These are phyloP conservation scores for Pedetes capensis DNA, from an alignment of 2,113 vertebrate species.

Conservation along the genomic window DNA sequence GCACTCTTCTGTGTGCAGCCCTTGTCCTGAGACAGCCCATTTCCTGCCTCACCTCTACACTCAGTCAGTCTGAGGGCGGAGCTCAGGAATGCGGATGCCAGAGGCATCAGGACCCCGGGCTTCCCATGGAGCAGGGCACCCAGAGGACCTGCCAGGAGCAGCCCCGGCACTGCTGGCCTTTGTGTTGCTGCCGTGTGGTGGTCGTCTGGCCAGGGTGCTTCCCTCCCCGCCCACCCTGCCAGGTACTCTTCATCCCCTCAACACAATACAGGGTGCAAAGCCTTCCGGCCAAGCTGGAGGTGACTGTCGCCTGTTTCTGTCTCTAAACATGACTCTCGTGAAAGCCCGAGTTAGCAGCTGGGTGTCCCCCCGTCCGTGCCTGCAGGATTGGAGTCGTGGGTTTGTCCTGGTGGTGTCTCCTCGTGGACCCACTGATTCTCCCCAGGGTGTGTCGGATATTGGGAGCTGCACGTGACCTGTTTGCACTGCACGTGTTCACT, in stretches of 20 bases:
- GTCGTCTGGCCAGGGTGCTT: background rate
- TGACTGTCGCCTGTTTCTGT: background rate
- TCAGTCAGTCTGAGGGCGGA: background rate
- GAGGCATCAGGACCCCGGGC: background rate
- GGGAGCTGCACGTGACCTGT: background rate
- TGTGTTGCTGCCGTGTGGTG: too few species aligned
- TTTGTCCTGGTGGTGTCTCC: background rate
- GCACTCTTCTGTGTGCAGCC: too few species aligned
- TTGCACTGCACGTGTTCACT: fast-evolving
- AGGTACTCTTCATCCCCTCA: background rate
- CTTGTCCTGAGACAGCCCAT: background rate
- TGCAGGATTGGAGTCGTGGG: fast-evolving
- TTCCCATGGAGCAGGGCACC: background rate
- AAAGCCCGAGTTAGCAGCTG: background rate
- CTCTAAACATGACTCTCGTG: background rate
- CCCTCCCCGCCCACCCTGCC: background rate
- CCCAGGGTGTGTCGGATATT: fast-evolving
- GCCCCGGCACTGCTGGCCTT: background rate
- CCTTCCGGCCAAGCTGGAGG: background rate
- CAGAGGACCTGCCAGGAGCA: background rate
- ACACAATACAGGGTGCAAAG: background rate
- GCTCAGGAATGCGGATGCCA: background rate
- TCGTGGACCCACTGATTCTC: fast-evolving
- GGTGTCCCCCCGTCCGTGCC: fast-evolving
- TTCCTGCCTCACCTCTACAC: background rate